Evolutionary conservation across 2,797 vertebrate species (phyloP).

Genomic region (Graptemys geographica): DNA sequence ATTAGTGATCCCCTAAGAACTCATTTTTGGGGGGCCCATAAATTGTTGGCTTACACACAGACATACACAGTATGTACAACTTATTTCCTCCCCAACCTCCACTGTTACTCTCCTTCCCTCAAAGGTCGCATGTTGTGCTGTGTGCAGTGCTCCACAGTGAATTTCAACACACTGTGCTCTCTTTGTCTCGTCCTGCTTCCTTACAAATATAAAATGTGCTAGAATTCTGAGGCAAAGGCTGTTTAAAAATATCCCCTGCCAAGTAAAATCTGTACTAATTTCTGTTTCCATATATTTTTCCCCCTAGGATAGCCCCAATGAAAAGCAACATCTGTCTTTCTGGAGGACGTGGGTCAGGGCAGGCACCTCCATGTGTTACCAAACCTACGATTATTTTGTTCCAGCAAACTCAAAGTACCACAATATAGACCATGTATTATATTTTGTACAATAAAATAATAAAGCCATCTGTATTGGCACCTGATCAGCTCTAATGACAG

Average conservation of each 20-base stretch:
- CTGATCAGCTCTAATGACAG: background rate
- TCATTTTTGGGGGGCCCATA: background rate
- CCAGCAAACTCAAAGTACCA: background rate
- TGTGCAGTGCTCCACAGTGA: too few relatives aligned
- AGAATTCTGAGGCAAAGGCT: background rate
- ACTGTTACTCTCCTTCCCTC: background rate
- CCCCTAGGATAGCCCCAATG: slow-evolving; percentile 58
- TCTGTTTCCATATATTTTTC: slow-evolving; percentile 17
- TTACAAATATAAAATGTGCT: background rate
- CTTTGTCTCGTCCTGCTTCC: background rate
- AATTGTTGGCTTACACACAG: background rate
- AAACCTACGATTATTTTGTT: background rate
- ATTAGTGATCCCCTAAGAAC: background rate
- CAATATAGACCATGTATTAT: slow-evolving; percentile 28
- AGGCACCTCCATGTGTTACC: background rate
- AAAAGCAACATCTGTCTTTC: slow-evolving; percentile 29
- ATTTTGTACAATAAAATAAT: slow-evolving; percentile 10
- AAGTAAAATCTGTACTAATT: background rate
- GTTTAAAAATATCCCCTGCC: background rate
- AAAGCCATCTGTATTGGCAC: background rate
- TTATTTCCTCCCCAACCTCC: background rate
- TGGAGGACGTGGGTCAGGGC: slow-evolving; percentile 20
- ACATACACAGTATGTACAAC: background rate
- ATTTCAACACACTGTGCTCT: background rate
- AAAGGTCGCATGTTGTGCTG: background rate